These are phyloP conservation scores for Caenorhabditis doughertyi DNA, from an alignment of 2,888 invertebrate species.

Conservation along the genomic window DNA sequence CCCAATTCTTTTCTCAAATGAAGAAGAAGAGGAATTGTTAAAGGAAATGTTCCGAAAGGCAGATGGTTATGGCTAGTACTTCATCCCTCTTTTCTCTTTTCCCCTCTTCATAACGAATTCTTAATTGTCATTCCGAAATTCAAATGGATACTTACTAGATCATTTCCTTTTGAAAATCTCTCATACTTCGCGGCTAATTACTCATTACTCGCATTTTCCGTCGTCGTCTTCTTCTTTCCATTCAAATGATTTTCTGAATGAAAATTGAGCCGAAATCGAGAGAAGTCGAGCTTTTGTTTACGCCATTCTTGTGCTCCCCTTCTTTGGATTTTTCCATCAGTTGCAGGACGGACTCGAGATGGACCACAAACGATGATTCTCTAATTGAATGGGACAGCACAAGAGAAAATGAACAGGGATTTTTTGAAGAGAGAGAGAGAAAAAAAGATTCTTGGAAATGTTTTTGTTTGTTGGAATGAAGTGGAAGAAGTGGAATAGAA, in stretches of 20 bases:
- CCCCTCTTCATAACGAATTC: slow-evolving; percentile 11
- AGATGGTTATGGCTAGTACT: slow-evolving; percentile 12
- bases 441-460: slow-evolving; percentile 1
- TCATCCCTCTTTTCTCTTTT: background rate
- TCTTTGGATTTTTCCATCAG: background rate
- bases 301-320: background rate
- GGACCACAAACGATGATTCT: slow-evolving; percentile 10
- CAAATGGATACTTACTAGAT: slow-evolving; percentile 3
- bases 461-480: background rate
- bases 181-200: slow-evolving; percentile 23
- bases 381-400: slow-evolving; percentile 13
- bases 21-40: slow-evolving; percentile 37
- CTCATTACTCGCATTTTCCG: slow-evolving; percentile 7
- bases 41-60: slow-evolving; percentile 41
- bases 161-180: slow-evolving; percentile 11
- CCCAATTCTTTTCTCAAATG: slow-evolving; percentile 26
- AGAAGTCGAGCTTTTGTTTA: slow-evolving; percentile 19
- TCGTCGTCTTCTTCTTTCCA: background rate
- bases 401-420: background rate
- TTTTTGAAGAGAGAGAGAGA: background rate
- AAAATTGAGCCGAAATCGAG: slow-evolving; percentile 24
- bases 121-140: slow-evolving; percentile 18
- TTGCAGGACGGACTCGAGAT: slow-evolving; percentile 1
- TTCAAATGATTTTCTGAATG: background rate
- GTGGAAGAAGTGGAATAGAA: background rate